phyloP scores from a whole-genome alignment of 2,797 vertebrate genomes.

The Chaetophractus vellerosus region DNA sequence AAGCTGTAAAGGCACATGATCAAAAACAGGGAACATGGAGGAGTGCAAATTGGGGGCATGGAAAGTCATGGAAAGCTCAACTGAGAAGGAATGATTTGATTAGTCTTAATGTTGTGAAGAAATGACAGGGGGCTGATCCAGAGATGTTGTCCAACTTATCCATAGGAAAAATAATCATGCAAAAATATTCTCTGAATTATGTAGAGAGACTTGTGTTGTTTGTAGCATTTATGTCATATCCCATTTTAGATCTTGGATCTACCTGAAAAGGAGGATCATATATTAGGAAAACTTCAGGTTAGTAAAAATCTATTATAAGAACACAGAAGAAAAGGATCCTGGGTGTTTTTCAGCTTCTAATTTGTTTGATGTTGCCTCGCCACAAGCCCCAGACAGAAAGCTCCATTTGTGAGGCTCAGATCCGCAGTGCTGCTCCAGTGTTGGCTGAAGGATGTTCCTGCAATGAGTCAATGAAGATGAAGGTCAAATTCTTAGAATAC shows the following conservation, averaged over 20 bases:
- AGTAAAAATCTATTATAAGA: no score
- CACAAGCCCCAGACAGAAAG: neutral
- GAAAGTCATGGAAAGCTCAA: no score
- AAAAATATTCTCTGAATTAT: neutral
- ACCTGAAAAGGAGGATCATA: neutral
- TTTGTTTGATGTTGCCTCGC: neutral
- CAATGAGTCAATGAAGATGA: neutral
- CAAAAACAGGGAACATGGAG: no score
- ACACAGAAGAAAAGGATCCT: neutral
- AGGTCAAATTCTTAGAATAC: neutral
- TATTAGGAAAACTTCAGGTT: neutral
- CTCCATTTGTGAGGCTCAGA: no score
- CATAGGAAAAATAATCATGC: neutral
- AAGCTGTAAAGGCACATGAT: no score
- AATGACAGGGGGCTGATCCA: neutral
- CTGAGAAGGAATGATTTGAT: no score
- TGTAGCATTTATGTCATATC: no score
- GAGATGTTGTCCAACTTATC: no score
- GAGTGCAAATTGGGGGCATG: no score
- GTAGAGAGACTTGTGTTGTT: neutral
- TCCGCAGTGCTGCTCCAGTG: neutral
- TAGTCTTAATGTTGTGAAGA: neutral
- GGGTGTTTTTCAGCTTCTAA: neutral
- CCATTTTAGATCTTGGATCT: neutral
- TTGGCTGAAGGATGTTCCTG: neutral